These are phyloP conservation scores for Idaea biselata DNA, from an alignment of 2,888 invertebrate genomes.

Conservation along the genomic window DNA sequence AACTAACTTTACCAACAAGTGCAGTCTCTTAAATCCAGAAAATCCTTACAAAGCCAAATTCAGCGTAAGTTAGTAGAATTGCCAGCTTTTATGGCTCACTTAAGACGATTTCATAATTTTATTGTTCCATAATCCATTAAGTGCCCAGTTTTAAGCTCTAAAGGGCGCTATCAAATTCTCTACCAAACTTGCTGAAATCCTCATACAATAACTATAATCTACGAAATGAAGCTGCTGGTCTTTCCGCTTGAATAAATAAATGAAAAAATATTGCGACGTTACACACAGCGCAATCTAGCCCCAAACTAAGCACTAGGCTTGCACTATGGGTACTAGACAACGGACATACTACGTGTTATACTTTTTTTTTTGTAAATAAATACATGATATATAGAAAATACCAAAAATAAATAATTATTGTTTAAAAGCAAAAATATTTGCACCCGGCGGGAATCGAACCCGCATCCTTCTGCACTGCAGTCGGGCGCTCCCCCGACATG, in stretches of 20 bases:
- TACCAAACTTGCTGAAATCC: neutral
- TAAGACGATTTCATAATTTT: constrained; percentile 2
- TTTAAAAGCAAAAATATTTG: no score
- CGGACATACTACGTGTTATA: no score
- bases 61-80: neutral
- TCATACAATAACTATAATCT: neutral
- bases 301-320: no score
- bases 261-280: no score
- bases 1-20: neutral
- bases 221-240: neutral
- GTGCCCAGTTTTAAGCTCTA: neutral
- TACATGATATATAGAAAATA: no score
- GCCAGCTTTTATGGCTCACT: neutral
- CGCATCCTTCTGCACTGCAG: no score
- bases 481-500: no score
- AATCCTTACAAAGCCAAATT: neutral
- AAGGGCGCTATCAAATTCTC: neutral
- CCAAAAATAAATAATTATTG: no score
- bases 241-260: neutral
- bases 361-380: no score
- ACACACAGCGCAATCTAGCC: no score
- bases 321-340: no score
- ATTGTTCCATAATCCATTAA: constrained; percentile 4
- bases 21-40: neutral
- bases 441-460: no score